phyloP scores from a whole-genome alignment of 2,888 invertebrate species.

The Lumbricus terrestris region DNA sequence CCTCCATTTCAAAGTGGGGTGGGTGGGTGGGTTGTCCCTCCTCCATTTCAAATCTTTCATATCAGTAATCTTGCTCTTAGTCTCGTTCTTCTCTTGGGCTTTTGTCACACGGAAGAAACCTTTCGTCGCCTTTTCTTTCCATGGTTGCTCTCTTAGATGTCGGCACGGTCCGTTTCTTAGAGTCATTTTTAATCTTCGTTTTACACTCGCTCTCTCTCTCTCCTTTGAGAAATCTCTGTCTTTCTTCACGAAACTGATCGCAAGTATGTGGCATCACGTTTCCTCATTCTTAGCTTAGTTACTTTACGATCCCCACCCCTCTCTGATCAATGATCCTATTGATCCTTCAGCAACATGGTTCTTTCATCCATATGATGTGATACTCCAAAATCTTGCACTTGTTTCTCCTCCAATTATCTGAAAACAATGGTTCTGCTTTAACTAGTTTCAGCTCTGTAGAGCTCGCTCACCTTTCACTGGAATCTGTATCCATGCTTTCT shows the following conservation, averaged over 20 bases:
- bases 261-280: background rate
- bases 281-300: background rate
- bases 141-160: background rate
- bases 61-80: background rate
- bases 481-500: background rate
- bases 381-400: background rate
- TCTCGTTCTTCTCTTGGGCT: background rate
- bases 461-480: background rate
- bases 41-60: background rate
- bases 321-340: background rate
- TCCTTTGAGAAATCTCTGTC: background rate
- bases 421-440: too few relatives aligned
- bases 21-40: background rate
- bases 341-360: background rate
- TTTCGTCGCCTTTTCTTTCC: background rate
- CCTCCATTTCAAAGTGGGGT: too few relatives aligned
- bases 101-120: background rate
- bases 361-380: background rate
- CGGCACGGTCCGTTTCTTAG: background rate
- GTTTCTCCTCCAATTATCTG: background rate
- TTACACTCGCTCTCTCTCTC: background rate
- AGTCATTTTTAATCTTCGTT: background rate
- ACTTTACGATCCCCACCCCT: background rate
- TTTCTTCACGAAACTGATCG: background rate
- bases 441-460: too few relatives aligned